A percentile compares a stretch with the other conserved stretches of the same genome.
These are phyloP conservation scores for Pseudoips prasinana DNA, from an alignment of 2,888 invertebrate species.

Conservation along the genomic window DNA sequence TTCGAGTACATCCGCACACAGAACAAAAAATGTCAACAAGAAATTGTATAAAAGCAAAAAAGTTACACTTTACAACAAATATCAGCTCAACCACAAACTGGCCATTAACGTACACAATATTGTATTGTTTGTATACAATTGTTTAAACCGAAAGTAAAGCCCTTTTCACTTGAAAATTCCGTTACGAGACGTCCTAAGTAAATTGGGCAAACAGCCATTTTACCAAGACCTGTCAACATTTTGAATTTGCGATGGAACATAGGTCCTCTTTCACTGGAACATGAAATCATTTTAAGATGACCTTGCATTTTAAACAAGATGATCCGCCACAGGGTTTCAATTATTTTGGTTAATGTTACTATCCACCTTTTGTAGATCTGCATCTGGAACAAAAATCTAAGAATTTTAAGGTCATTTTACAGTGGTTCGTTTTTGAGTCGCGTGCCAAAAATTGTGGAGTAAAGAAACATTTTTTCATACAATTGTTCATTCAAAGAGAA, in stretches of 20 bases:
- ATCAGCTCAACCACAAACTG: slow-evolving; percentile 69
- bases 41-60: slow-evolving; percentile 35
- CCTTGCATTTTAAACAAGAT: too few relatives aligned
- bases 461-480: slow-evolving; percentile 17
- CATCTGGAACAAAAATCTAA: too few relatives aligned
- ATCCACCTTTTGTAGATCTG: too few relatives aligned
- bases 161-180: slow-evolving; percentile 1
- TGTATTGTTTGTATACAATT: slow-evolving; percentile 40
- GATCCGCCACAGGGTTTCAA: too few relatives aligned
- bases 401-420: background rate
- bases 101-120: slow-evolving; percentile 46
- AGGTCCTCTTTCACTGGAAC: background rate
- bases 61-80: slow-evolving; percentile 31
- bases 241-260: background rate
- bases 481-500: slow-evolving; percentile 40
- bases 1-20: too few relatives aligned
- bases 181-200: background rate
- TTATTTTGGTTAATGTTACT: too few relatives aligned
- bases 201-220: background rate
- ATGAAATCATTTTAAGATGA: too few relatives aligned
- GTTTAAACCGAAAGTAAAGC: slow-evolving; percentile 8
- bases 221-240: background rate
- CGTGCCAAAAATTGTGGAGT: slow-evolving; percentile 32
- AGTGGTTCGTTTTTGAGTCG: slow-evolving; percentile 17
- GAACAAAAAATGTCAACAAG: slow-evolving; percentile 22